These are phyloP conservation scores for Xenops minutus DNA, from an alignment of 2,797 vertebrate species.

Conservation along the genomic window DNA sequence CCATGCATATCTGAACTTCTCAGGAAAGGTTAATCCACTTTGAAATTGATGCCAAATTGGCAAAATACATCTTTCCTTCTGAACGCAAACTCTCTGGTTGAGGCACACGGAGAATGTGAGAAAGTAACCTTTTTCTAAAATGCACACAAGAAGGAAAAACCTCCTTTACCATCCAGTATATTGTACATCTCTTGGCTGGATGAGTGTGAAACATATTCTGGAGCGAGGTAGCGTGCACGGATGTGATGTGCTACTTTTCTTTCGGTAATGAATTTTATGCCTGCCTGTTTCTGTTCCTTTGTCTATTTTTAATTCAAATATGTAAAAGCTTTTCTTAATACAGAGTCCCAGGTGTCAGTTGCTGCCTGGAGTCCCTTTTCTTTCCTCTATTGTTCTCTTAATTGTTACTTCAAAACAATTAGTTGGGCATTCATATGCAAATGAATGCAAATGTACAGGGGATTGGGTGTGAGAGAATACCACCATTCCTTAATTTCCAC, in stretches of 20 bases:
- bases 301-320: conserved; percentile 80
- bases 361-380: conserved; percentile 75
- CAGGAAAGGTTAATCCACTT: not conserved
- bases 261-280: conserved; percentile 67
- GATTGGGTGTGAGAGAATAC: conserved; percentile 71
- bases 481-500: conserved; percentile 78
- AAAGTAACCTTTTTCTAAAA: not conserved
- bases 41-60: not conserved
- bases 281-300: conserved; percentile 72
- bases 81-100: not conserved
- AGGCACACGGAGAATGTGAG: not conserved
- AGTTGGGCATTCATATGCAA: conserved; percentile 82
- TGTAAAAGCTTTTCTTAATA: conserved; percentile 79
- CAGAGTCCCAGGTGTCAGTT: conserved; percentile 81
- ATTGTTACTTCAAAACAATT: conserved; percentile 86
- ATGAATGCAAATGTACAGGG: conserved; percentile 76
- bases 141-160: not conserved
- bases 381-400: conserved; percentile 82
- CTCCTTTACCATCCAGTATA: not conserved
- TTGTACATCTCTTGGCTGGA: conserved; percentile 8
- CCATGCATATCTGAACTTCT: not conserved
- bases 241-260: conserved; percentile 10
- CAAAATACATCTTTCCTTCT: not conserved
- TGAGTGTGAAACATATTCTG: conserved; percentile 10
- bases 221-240: not conserved